Evolutionary conservation across 1,140 invertebrate species (phyloP), one percentile per base, ranked within the genome.

Genomic region (Ostrea denselamellosa): DNA sequence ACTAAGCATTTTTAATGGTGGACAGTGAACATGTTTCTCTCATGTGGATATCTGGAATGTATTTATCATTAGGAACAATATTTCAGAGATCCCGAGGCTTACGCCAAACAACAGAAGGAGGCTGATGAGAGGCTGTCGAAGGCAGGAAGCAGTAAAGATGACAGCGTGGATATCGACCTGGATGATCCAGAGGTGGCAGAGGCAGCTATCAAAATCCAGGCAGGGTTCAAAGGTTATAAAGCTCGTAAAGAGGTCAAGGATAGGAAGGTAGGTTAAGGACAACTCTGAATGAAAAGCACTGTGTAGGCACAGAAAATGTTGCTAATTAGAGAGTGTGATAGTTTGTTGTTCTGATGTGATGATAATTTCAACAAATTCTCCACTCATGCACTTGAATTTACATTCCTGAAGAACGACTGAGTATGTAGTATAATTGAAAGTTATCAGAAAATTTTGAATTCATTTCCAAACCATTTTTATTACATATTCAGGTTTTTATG

Each of bases 191-290:
- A 91, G 56, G 90, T 92, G 56, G 94, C 94, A 28, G 94, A 95
- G 44, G 96, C 96, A 1, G 96, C 96, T 0, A 95, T 95, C 2
- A 96, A 96, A 91, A 96, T 96, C 81, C 96, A 96, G 92, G 97
- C 97, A 0, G 96, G 96, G 7, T 95, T 97, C 22, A 95, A 97
- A 0, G 97, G 97, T n/a, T 97, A 96, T 92, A 94, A 97, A n/a
- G 96, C 96, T 9, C 93, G 97, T n/a, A 97, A 97, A 91, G 95
- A 95, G 85, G 94, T 96, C 83, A 95, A 96, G 90, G 71, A 68
- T 56, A 65, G 5, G 81, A 28, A 85, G 85, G 83, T 86, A 68
- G 51, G 82, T 77, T 28, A 77, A 12, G 68, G 22, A 34, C 68
- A 77, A 34, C 2, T 14, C 8, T 71, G 5, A 34, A 19, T 62